Evolutionary conservation across 2,797 vertebrate species (phyloP).

Genomic region (Natrix natrix): DNA sequence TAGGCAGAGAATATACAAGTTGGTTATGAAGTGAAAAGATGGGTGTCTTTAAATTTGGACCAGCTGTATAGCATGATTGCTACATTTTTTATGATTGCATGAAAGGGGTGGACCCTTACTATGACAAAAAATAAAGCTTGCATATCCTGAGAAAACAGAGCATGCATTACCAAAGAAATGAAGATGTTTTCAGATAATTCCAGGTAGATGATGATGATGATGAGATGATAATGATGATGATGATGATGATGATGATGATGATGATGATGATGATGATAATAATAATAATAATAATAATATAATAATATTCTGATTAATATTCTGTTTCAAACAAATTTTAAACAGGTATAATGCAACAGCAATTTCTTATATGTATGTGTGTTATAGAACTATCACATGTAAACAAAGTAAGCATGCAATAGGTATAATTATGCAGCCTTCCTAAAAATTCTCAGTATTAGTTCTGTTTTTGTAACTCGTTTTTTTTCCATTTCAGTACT

Average conservation of each 20-base stretch:
- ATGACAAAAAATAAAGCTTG: not conserved
- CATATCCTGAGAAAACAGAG: not conserved
- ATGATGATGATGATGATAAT: not conserved
- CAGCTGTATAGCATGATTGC: not conserved
- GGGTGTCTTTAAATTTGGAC: not conserved
- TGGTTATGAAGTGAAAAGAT: not conserved
- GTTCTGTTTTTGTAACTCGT: slow-evolving; percentile 8
- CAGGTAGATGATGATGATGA: not conserved
- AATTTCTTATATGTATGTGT: not conserved
- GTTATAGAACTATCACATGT: not conserved
- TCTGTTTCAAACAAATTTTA: not conserved
- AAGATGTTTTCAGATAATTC: not conserved
- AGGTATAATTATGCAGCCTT: not conserved
- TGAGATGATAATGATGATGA: too few relatives aligned
- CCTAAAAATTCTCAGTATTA: not conserved
- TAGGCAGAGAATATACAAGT: not conserved
- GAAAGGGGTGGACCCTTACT: not conserved
- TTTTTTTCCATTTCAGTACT: not conserved
- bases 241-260: not conserved
- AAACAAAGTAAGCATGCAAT: not conserved
- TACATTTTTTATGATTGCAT: not conserved
- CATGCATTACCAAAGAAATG: not conserved
- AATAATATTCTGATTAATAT: not conserved
- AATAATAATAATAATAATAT: not conserved
- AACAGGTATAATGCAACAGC: not conserved